These are phyloP conservation scores for Plutella xylostella DNA, from an alignment of 2,888 invertebrate species.

Conservation along the genomic window DNA sequence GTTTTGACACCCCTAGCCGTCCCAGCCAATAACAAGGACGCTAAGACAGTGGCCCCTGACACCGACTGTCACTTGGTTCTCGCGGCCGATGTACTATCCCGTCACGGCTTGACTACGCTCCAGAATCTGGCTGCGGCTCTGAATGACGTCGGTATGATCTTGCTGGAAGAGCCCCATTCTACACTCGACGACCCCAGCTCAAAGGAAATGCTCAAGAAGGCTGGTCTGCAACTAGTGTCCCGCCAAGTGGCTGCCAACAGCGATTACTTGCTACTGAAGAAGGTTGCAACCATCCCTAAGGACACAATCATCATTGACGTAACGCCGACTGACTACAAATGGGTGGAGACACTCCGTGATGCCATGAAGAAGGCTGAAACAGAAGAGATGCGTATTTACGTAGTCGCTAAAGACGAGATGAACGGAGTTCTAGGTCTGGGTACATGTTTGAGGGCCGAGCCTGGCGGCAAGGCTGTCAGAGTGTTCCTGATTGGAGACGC, in stretches of 20 bases:
- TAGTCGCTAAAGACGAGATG: constrained; percentile 76
- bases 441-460: constrained; percentile 90
- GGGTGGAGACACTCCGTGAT: constrained; percentile 86
- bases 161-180: constrained; percentile 75
- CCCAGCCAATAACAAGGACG: constrained; percentile 74
- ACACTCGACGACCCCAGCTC: constrained; percentile 54
- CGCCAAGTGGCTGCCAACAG: constrained; percentile 73
- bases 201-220: constrained; percentile 32
- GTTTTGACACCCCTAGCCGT: constrained; percentile 71
- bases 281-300: constrained; percentile 38
- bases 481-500: constrained; percentile 77
- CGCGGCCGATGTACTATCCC: constrained; percentile 73
- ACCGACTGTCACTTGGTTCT: constrained; percentile 77
- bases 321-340: constrained; percentile 77
- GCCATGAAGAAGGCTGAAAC: constrained; percentile 75
- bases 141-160: constrained; percentile 76
- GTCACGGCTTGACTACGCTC: constrained; percentile 64
- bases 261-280: constrained; percentile 76
- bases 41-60: constrained; percentile 67
- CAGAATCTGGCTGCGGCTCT: constrained; percentile 72
- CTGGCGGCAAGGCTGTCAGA: constrained; percentile 83
- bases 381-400: constrained; percentile 71
- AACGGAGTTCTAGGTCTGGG: constrained; percentile 89
- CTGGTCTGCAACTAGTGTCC: constrained; percentile 38
- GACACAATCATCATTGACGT: constrained; percentile 71